Conservation (phyloP, 2,888 invertebrate species). For the Caprella mutica region DNA sequence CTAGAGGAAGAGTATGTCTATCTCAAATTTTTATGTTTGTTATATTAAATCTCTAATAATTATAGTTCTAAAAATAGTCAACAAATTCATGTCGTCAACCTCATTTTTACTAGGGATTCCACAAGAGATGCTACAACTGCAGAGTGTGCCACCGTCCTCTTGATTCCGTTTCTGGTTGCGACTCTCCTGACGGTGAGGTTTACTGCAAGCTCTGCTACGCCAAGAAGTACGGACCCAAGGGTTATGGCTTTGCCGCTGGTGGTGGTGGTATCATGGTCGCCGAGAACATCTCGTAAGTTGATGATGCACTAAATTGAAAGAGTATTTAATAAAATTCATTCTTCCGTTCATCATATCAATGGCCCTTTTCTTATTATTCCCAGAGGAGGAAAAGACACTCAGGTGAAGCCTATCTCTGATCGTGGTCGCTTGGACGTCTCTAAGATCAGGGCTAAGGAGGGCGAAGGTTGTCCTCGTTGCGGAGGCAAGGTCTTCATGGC, state of each 20-base stretch:
- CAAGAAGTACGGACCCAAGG: slow-evolving; percentile 77
- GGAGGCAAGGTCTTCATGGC: slow-evolving; percentile 82
- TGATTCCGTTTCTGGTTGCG: slow-evolving; percentile 80
- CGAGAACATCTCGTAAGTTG: slow-evolving; percentile 28
- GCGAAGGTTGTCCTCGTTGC: slow-evolving; percentile 76
- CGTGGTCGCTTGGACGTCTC: slow-evolving; percentile 11
- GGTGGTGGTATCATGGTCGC: slow-evolving; percentile 64
- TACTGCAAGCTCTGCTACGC: slow-evolving; percentile 68
- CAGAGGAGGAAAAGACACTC: not conserved
- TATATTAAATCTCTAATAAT: not conserved
- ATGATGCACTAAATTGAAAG: not conserved
- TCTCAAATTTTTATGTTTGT: not conserved
- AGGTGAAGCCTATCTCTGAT: slow-evolving; percentile 11
- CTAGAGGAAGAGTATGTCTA: slow-evolving; percentile 62
- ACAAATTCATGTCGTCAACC: too few relatives aligned
- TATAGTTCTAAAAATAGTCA: not conserved
- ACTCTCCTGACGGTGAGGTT: slow-evolving; percentile 84
- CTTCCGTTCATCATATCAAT: not conserved
- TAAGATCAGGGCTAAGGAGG: slow-evolving; percentile 53
- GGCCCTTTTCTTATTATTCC: not conserved
- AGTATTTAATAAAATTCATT: not conserved
- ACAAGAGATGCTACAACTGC: slow-evolving; percentile 88
- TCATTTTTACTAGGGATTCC: slow-evolving; percentile 51
- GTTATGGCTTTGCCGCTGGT: slow-evolving; percentile 76
- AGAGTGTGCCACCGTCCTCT: slow-evolving; percentile 68